Percentiles rank a stretch among this genome's conserved stretches.
Conservation (phyloP, 2,888 invertebrate genomes). For the Leptinotarsa peninsularis region DNA sequence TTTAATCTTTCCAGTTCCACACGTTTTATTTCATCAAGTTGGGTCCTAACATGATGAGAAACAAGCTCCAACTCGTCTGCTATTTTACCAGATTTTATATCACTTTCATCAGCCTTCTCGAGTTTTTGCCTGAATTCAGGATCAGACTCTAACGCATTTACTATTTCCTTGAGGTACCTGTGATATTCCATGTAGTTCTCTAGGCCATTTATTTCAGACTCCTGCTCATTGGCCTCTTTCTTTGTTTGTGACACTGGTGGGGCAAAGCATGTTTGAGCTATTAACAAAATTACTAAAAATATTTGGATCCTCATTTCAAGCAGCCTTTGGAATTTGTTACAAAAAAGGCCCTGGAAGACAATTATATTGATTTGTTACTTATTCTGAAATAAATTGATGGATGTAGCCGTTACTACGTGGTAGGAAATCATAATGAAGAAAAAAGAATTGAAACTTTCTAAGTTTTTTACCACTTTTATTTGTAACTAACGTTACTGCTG, state of each 20-base stretch:
- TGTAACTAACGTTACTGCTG: too few species aligned
- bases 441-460: too few species aligned
- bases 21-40: constrained; percentile 92
- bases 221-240: constrained; percentile 55
- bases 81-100: constrained; percentile 90
- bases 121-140: constrained; percentile 83
- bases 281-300: constrained; percentile 25
- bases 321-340: neutral
- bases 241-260: constrained; percentile 66
- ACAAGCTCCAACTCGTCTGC: constrained; percentile 92
- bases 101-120: constrained; percentile 83
- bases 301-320: neutral
- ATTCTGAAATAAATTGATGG: too few species aligned
- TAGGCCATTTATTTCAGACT: constrained; percentile 56
- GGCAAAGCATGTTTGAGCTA: constrained; percentile 63
- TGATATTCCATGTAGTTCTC: constrained; percentile 80
- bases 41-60: constrained; percentile 86
- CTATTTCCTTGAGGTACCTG: constrained; percentile 89
- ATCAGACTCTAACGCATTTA: constrained; percentile 90
- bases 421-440: too few species aligned
- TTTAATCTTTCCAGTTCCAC: constrained; percentile 86
- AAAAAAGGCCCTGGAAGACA: too few species aligned
- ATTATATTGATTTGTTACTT: too few species aligned
- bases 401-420: too few species aligned
- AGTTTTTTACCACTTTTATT: too few species aligned